Evolutionary conservation across 2,797 vertebrate genomes (phyloP).

Genomic region (Sylvia borin): DNA sequence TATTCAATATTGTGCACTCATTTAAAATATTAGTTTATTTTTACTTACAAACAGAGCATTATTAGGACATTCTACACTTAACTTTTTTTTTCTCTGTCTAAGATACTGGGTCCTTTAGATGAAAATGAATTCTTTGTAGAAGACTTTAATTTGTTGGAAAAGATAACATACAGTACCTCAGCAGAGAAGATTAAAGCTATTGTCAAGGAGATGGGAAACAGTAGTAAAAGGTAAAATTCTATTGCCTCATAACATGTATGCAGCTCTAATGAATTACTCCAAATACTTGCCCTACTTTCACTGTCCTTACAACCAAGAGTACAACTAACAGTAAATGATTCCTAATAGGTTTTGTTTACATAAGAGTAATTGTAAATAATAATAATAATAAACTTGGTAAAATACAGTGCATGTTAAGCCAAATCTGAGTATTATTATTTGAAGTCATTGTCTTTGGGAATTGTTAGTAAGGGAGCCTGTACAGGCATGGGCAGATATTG

Average conservation of each 20-base stretch:
- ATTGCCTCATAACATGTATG: background rate
- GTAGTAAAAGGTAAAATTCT: conserved; percentile 84
- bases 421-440: background rate
- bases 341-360: background rate
- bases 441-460: background rate
- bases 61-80: background rate
- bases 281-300: background rate
- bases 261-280: background rate
- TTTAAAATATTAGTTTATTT: background rate
- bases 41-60: background rate
- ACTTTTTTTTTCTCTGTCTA: background rate
- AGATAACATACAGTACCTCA: conserved; percentile 84
- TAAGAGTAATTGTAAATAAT: background rate
- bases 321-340: background rate
- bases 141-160: conserved; percentile 93
- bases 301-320: background rate
- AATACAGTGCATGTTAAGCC: background rate
- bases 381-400: background rate
- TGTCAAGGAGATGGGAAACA: conserved; percentile 86
- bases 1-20: background rate
- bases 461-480: background rate
- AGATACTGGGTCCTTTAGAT: conserved; percentile 87
- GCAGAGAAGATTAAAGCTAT: conserved; percentile 87
- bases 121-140: conserved; percentile 85
- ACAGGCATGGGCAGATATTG: background rate